phyloP scores from a whole-genome alignment of 1,140 invertebrate genomes.

The Musca domestica region DNA sequence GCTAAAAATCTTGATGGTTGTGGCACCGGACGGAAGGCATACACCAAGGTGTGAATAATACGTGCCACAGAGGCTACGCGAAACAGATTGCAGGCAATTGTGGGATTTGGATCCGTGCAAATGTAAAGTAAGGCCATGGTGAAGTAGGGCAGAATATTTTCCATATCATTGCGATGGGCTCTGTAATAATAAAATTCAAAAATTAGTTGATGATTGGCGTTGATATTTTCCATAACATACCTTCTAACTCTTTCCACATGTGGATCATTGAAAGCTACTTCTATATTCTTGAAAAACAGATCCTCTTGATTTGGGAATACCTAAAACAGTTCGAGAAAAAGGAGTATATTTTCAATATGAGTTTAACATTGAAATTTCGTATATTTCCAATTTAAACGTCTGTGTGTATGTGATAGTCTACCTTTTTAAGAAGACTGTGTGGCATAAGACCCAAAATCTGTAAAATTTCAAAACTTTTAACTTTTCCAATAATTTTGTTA shows the following conservation, averaged over 20 bases:
- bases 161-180: slow-evolving; percentile 69
- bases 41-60: slow-evolving; percentile 63
- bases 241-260: slow-evolving; percentile 49
- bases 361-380: not conserved
- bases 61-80: slow-evolving; percentile 59
- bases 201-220: not conserved
- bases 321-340: slow-evolving; percentile 29
- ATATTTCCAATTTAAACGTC: not conserved
- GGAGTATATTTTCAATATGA: not conserved
- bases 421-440: slow-evolving; percentile 39
- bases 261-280: slow-evolving; percentile 48
- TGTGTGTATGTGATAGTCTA: slow-evolving; percentile 27
- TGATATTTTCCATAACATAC: slow-evolving; percentile 27
- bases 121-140: slow-evolving; percentile 62
- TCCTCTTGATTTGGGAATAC: slow-evolving; percentile 49
- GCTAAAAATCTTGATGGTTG: slow-evolving; percentile 62
- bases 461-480: slow-evolving; percentile 21
- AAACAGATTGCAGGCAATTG: slow-evolving; percentile 59
- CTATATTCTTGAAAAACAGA: slow-evolving; percentile 46
- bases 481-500: not conserved
- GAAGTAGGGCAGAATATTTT: slow-evolving; percentile 67
- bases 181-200: slow-evolving; percentile 47
- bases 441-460: slow-evolving; percentile 44
- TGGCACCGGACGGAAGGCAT: slow-evolving; percentile 57
- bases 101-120: slow-evolving; percentile 57